Base-by-base conservation (phyloP, 2,888 invertebrate species). In the Zonitis immaculata region DNA sequence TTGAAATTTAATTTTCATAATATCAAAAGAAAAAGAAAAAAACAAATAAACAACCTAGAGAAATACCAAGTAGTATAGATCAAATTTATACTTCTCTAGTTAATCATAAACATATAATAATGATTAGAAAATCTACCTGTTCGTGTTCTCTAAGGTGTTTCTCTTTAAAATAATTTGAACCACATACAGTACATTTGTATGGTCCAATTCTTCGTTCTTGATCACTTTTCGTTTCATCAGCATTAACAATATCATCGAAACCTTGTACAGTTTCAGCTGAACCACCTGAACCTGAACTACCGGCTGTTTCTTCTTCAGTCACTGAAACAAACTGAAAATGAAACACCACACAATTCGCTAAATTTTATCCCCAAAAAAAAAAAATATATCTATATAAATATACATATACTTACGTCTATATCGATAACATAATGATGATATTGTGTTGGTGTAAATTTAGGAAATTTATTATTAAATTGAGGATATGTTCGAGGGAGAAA, bases 391-490 rank as follows among this genome's bases (percentile, higher is more conserved):
- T 45, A 26, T 14, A 12, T 20, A 16, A 16, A 12, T n/a, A 20
- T 32, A n/a, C n/a, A n/a, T n/a, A n/a, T n/a, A n/a, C n/a, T n/a
- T n/a, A n/a, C n/a, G n/a, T n/a, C n/a, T n/a, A n/a, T n/a, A n/a
- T n/a, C n/a, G n/a, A n/a, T n/a, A n/a, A n/a, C n/a, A n/a, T n/a
- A n/a, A n/a, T 11, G 35, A 11, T 32, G 22, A 26, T 35, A 52
- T 50, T 52, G 54, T 54, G 47, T 55, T 59, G 59, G 59, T 54
- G 57, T 56, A 51, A 52, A 64, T 61, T 58, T 57, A 65, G 61
- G 62, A 63, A 64, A 65, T n/a, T n/a, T n/a, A n/a, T 65, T 64
- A 62, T 64, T 58, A 66, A 66, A 66, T 66, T 66, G 66, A 65
- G 64, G 66, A 66, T 65, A 66, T 57, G 62, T 59, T 62, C 61